Percentiles rank a stretch among this genome's conserved stretches.
Evolutionary conservation across 2,113 vertebrate genomes (phyloP).

Genomic region (Ceyx cyanopectus): DNA sequence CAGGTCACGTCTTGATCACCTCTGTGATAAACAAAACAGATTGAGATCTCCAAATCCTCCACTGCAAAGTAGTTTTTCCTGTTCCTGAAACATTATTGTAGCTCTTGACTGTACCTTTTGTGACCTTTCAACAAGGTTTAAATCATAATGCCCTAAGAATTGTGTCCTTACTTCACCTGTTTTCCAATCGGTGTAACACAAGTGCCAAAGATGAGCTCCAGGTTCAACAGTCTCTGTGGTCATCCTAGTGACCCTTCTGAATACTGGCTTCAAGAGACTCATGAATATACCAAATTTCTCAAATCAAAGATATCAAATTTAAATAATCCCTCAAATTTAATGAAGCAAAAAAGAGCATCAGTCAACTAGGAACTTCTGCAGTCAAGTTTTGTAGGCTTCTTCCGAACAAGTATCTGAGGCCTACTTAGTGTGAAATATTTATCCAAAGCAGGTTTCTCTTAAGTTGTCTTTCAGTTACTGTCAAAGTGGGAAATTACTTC

Average conservation of each 20-base stretch:
- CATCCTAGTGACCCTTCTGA: neutral
- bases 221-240: neutral
- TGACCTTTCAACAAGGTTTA: slow-evolving; percentile 7
- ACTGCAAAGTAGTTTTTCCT: slow-evolving; percentile 20
- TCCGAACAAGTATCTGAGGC: neutral
- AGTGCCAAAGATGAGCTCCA: neutral
- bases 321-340: neutral
- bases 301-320: too few relatives aligned
- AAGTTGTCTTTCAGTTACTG: neutral
- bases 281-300: neutral
- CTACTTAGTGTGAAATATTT: neutral
- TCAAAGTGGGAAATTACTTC: neutral
- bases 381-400: neutral
- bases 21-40: slow-evolving; percentile 15
- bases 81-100: slow-evolving; percentile 1
- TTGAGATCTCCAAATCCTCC: slow-evolving; percentile 16
- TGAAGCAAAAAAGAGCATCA: neutral
- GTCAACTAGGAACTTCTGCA: neutral
- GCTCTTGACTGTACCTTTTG: neutral
- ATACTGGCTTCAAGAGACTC: neutral
- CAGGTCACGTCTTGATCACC: slow-evolving; percentile 48
- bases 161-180: neutral
- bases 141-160: neutral
- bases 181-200: neutral
- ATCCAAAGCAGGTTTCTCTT: neutral